These are phyloP conservation scores for Rhagoletis pomonella DNA, from an alignment of 1,140 invertebrate genomes.

Conservation along the genomic window DNA sequence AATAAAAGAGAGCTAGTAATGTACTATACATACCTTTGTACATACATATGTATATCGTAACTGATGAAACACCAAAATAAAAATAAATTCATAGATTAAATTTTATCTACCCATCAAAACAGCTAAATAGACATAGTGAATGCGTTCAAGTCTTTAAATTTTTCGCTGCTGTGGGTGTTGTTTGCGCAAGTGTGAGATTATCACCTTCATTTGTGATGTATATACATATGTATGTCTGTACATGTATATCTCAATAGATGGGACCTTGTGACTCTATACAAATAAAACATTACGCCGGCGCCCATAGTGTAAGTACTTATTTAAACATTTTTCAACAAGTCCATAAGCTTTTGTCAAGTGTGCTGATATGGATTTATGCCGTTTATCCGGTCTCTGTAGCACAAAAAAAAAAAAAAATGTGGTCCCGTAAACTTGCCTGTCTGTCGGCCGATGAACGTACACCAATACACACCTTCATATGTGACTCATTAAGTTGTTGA, in stretches of 20 bases:
- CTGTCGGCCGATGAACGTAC: not conserved
- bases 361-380: slow-evolving; percentile 27
- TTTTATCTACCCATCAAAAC: no score
- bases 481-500: slow-evolving; percentile 35
- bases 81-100: no score
- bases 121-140: no score
- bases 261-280: not conserved
- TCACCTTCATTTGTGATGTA: no score
- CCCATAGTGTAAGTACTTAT: not conserved
- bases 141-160: no score
- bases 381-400: slow-evolving; percentile 16
- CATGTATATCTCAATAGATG: not conserved
- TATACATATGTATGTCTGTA: not conserved
- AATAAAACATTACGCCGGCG: not conserved
- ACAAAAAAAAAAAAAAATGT: not conserved
- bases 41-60: no score
- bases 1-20: no score
- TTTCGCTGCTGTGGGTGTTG: no score
- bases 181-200: no score
- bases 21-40: no score
- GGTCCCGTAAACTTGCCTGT: not conserved
- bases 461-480: no score
- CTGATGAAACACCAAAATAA: no score
- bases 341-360: slow-evolving; percentile 15
- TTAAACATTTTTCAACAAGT: not conserved